Percentiles rank a stretch among this genome's conserved stretches.
Conservation (phyloP, 2,113 vertebrate species). For the Salvelinus fontinalis region DNA sequence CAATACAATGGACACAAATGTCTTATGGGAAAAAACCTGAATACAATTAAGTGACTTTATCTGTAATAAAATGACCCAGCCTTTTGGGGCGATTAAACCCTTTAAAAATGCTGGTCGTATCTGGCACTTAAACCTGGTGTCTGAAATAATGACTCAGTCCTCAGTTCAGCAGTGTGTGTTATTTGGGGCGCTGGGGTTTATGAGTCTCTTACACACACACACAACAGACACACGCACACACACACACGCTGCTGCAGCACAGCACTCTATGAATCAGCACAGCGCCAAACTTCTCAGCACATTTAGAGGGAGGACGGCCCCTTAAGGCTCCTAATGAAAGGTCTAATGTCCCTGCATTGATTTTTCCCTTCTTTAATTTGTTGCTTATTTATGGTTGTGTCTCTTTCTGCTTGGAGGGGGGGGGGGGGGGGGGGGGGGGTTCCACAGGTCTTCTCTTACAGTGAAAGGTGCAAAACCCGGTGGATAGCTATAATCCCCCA, state of each 20-base stretch:
- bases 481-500: not conserved
- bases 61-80: not conserved
- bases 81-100: slow-evolving; percentile 28
- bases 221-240: not conserved
- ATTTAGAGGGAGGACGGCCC: slow-evolving; percentile 61
- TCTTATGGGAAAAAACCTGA: not conserved
- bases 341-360: slow-evolving; percentile 70
- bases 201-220: slow-evolving; percentile 10
- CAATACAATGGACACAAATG: no score
- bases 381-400: slow-evolving; percentile 66
- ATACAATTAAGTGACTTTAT: slow-evolving; percentile 1
- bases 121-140: slow-evolving; percentile 37
- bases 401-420: slow-evolving; percentile 14
- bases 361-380: slow-evolving; percentile 72
- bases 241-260: not conserved
- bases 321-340: slow-evolving; percentile 68
- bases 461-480: not conserved
- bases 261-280: slow-evolving; percentile 61
- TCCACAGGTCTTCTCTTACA: no score
- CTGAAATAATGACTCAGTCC: slow-evolving; percentile 34
- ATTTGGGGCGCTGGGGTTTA: slow-evolving; percentile 18
- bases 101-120: slow-evolving; percentile 38
- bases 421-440: not conserved
- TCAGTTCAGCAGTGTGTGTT: slow-evolving; percentile 1
- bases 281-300: slow-evolving; percentile 64